A percentile compares a stretch with the other conserved stretches of the same genome.
Conservation (phyloP, 2,888 invertebrate genomes). For the Eristalinus aeneus region DNA sequence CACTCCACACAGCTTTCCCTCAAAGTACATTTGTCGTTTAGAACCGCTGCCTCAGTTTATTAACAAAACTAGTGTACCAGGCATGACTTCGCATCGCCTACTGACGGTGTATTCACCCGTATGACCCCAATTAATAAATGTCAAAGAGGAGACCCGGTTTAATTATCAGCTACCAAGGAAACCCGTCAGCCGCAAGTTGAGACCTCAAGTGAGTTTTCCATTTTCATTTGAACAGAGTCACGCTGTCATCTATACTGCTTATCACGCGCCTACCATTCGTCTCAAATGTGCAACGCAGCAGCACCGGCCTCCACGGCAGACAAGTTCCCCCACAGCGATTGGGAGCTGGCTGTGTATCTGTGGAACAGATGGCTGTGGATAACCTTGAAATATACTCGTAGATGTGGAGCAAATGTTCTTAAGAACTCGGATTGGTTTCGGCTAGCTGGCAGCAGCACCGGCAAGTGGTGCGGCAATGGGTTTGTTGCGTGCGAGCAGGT, state of each 20-base stretch:
- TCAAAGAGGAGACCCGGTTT: slow-evolving; percentile 26
- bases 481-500: slow-evolving; percentile 30
- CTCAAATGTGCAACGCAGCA: not conserved
- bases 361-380: slow-evolving; percentile 48
- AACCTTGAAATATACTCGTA: slow-evolving; percentile 48
- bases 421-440: slow-evolving; percentile 15
- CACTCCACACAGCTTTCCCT: not conserved
- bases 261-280: not conserved
- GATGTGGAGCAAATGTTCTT: slow-evolving; percentile 42
- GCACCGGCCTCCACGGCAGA: not conserved
- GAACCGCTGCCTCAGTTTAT: not conserved
- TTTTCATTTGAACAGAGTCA: slow-evolving; percentile 10
- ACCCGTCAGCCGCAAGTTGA: not conserved
- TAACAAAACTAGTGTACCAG: too few relatives aligned
- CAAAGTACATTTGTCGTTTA: not conserved
- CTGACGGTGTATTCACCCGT: not conserved
- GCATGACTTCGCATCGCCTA: not conserved
- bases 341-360: not conserved
- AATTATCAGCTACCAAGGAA: slow-evolving; percentile 21
- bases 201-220: not conserved
- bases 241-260: not conserved
- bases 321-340: not conserved
- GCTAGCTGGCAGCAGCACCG: not conserved
- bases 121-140: slow-evolving; percentile 43
- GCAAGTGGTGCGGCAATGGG: too few relatives aligned